phyloP scores from a whole-genome alignment of 2,113 vertebrate genomes.

The Vanacampus margaritifer region DNA sequence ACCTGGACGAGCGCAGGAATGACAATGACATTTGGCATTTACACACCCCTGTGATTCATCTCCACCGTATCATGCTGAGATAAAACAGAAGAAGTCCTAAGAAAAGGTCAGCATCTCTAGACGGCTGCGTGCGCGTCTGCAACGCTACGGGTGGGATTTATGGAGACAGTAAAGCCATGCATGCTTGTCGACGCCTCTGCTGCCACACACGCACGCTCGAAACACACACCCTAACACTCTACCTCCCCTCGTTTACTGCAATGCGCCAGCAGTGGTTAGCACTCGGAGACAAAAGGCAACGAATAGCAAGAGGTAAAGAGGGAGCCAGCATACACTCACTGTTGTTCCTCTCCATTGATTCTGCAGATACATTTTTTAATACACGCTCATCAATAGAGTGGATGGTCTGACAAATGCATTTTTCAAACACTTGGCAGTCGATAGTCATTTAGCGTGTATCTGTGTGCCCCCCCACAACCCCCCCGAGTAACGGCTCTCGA shows the following conservation, averaged over 20 bases:
- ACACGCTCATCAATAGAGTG: slow-evolving; percentile 66
- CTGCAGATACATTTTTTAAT: slow-evolving; percentile 65
- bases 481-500: slow-evolving; percentile 61
- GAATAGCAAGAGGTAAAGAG: slow-evolving; percentile 22
- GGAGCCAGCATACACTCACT: slow-evolving; percentile 30
- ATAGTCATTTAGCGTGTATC: slow-evolving; percentile 71
- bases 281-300: slow-evolving; percentile 49
- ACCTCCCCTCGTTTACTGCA: slow-evolving; percentile 70
- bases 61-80: slow-evolving; percentile 16
- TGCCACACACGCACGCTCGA: slow-evolving; percentile 23
- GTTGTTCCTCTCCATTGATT: slow-evolving; percentile 51
- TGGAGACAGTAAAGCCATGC: slow-evolving; percentile 59
- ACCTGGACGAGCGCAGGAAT: slow-evolving; percentile 24
- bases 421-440: slow-evolving; percentile 69
- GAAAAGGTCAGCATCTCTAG: slow-evolving; percentile 56
- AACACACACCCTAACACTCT: slow-evolving; percentile 25
- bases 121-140: slow-evolving; percentile 22
- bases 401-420: slow-evolving; percentile 68
- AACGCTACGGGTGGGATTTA: slow-evolving; percentile 56
- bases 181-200: slow-evolving; percentile 60
- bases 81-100: slow-evolving; percentile 26
- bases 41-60: slow-evolving; percentile 43
- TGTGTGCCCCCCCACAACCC: too few relatives aligned
- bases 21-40: slow-evolving; percentile 42
- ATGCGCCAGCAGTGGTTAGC: slow-evolving; percentile 68